Evolutionary conservation across 2,113 vertebrate genomes (phyloP), one percentile per base, ranked within the genome.

Genomic region (Neomonachus schauinslandi): DNA sequence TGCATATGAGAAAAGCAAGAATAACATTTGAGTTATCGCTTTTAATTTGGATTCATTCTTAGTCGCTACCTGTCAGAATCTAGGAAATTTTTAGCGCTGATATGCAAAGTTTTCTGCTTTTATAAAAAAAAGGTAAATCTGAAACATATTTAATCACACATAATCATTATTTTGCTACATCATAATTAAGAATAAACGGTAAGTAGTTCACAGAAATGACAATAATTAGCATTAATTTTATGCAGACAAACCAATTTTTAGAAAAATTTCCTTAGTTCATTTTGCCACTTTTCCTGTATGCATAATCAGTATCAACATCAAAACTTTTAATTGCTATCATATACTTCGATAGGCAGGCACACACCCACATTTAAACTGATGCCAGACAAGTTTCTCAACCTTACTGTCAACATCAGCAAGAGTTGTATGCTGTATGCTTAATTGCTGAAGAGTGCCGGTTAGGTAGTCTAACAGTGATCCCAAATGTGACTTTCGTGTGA

Each of bases 121-220:
- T 65, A 57, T 61, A 42, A 5, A 14, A 67, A 67, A 46, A 93
- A 13, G 69, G 84, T 55, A 80, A 90, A 85, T 79, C 19, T n/a
- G 71, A 61, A 85, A 69, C 33, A 82, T 67, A 55, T 90, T 85
- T 95, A 83, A 91, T 91, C 67, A 61, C 36, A 86, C 22, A 57
- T 79, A 94, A 91, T 87, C 19, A 42, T 93, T 94, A 91, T 91
- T 97, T 94, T 93, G 74, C 67, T 91, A 39, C 36, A 83, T 91
- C 3, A 1, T 93, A 94, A 87, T 94, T 95, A 77, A 61, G 49
- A 81, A 83, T 69, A 83, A 91, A 69, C 59, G 33, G 1, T 82
- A 95, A 95, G 61, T 69, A 91, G 33, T 69, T 89, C 72, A 46
- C 16, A n/a, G 42, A 81, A 94, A 80, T 85, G 42, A 91, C 39